Evolutionary conservation across 2,113 vertebrate genomes (phyloP).

Genomic region (Girardinichthys multiradiatus): DNA sequence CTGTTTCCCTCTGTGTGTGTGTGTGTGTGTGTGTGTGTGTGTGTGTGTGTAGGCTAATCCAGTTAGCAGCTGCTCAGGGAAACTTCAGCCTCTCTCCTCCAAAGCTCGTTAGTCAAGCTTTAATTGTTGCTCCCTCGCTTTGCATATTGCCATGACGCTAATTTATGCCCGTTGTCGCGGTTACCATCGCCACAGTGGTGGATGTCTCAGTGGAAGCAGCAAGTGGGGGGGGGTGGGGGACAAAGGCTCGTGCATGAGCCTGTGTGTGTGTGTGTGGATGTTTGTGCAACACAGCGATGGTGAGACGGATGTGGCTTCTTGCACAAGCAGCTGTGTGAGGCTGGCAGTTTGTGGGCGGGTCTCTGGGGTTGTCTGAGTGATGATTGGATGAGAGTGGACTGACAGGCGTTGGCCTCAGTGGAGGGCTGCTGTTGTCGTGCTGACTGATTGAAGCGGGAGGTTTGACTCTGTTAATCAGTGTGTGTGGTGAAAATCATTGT

Average conservation of each 20-base stretch:
- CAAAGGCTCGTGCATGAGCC: constrained; percentile 34
- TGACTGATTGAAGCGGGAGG: constrained; percentile 44
- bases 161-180: constrained; percentile 79
- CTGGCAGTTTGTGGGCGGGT: constrained; percentile 47
- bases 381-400: constrained; percentile 68
- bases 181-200: constrained; percentile 66
- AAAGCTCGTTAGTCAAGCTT: constrained; percentile 84
- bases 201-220: constrained; percentile 72
- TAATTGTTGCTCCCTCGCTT: constrained; percentile 82
- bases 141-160: constrained; percentile 80
- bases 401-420: constrained; percentile 51
- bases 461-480: constrained; percentile 25
- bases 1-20: constrained; percentile 3
- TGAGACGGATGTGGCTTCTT: constrained; percentile 52
- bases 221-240: constrained; percentile 57
- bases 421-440: constrained; percentile 27
- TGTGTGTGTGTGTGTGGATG: constrained; percentile 38
- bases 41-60: constrained; percentile 73
- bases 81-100: constrained; percentile 80
- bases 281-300: constrained; percentile 22
- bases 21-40: constrained; percentile 1
- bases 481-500: constrained; percentile 24
- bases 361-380: constrained; percentile 60
- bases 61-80: constrained; percentile 80
- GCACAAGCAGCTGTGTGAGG: constrained; percentile 54